Conservation (phyloP, 2,797 vertebrate species). For the Tenualosa thibaudeaui region DNA sequence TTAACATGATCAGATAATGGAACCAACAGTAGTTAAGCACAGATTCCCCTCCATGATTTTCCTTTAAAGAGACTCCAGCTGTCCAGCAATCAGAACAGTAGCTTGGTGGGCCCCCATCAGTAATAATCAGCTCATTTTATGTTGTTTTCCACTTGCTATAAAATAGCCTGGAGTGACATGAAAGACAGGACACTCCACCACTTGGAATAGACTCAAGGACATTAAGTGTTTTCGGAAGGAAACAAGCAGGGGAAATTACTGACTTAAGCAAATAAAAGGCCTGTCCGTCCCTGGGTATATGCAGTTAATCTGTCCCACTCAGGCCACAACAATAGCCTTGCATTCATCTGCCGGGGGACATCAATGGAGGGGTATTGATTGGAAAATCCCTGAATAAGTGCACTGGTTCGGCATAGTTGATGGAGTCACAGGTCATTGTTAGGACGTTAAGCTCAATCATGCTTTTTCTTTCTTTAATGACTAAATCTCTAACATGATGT, state of each 20-base stretch:
- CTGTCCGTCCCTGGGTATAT: slow-evolving; percentile 23
- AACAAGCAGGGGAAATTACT: slow-evolving; percentile 32
- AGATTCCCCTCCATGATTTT: not conserved
- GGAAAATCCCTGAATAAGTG: slow-evolving; percentile 47
- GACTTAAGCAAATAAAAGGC: slow-evolving; percentile 31
- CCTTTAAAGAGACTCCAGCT: not conserved
- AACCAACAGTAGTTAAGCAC: not conserved
- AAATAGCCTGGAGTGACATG: slow-evolving; percentile 36
- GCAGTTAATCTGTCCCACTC: slow-evolving; percentile 42
- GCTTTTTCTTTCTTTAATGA: slow-evolving; percentile 48
- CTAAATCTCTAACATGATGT: slow-evolving; percentile 18
- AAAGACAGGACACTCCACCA: slow-evolving; percentile 24
- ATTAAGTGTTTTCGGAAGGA: slow-evolving; percentile 33
- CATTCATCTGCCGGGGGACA: slow-evolving; percentile 31
- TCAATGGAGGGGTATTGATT: slow-evolving; percentile 43
- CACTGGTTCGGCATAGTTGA: slow-evolving; percentile 12
- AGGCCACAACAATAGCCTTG: slow-evolving; percentile 30
- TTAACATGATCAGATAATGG: not conserved
- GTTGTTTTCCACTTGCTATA: slow-evolving; percentile 25
- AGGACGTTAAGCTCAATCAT: slow-evolving; percentile 14
- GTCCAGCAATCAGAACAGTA: slow-evolving; percentile 16
- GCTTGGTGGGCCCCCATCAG: slow-evolving; percentile 26
- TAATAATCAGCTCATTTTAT: slow-evolving; percentile 23
- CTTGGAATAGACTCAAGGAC: slow-evolving; percentile 41
- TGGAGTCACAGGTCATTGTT: slow-evolving; percentile 17